Evolutionary conservation across 2,888 invertebrate species (phyloP).

Genomic region (Phengaris alcon): DNA sequence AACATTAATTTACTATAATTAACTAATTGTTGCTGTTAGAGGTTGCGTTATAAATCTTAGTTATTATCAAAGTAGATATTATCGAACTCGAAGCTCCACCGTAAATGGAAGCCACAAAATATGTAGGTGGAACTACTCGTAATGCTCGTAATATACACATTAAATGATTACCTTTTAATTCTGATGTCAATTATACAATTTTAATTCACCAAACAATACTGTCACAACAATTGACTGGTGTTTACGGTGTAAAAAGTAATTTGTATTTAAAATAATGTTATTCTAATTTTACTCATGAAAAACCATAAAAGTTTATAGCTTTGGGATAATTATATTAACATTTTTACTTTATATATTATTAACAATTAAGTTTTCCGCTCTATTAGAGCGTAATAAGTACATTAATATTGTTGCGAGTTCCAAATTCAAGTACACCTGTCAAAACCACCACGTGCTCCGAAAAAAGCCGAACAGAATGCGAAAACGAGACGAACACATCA

Average conservation of each 20-base stretch:
- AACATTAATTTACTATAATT: no score
- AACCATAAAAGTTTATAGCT: not conserved
- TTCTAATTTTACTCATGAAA: not conserved
- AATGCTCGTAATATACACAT: no score
- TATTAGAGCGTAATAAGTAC: not conserved
- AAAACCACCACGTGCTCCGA: constrained; percentile 66
- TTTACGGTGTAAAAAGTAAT: not conserved
- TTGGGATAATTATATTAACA: no score
- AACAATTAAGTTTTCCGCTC: not conserved
- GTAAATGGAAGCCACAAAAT: no score
- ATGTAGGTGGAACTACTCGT: no score
- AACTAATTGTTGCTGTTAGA: no score
- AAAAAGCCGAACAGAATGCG: constrained; percentile 54
- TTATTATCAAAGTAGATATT: no score
- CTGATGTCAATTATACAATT: no score
- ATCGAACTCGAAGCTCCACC: no score
- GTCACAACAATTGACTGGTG: not conserved
- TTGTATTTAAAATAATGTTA: not conserved
- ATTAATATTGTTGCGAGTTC: constrained; percentile 1
- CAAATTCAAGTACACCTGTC: constrained; percentile 51
- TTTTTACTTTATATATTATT: not conserved
- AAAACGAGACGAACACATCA: constrained; percentile 51
- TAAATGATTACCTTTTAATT: no score
- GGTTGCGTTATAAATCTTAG: no score
- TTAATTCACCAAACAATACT: not conserved